These are phyloP conservation scores for Diachasmimorpha longicaudata DNA, from an alignment of 1,140 invertebrate genomes.

Conservation along the genomic window DNA sequence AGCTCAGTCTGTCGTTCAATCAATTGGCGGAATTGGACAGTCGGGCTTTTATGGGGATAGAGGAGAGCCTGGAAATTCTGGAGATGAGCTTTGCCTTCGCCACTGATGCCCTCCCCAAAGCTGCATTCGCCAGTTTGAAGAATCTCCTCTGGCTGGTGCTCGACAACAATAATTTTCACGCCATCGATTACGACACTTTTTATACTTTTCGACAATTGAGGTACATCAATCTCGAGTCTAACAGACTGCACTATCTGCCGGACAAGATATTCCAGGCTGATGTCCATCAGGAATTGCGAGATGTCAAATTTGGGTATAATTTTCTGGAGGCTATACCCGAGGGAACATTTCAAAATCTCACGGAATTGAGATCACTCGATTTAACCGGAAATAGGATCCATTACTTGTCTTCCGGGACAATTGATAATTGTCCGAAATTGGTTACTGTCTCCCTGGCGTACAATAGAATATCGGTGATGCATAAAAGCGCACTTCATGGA, in stretches of 20 bases:
- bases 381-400: conserved; percentile 56
- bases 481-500: conserved; percentile 74
- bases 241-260: conserved; percentile 72
- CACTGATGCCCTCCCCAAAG: conserved; percentile 77
- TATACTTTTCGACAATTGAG: conserved; percentile 75
- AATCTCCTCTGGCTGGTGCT: conserved; percentile 83
- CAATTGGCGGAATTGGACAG: conserved; percentile 79
- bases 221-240: conserved; percentile 87
- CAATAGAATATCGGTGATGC: conserved; percentile 72
- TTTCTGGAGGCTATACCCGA: conserved; percentile 73
- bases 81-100: conserved; percentile 86
- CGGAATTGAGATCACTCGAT: conserved; percentile 53
- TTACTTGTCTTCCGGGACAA: conserved; percentile 39
- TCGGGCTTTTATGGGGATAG: conserved; percentile 76
- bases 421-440: conserved; percentile 54
- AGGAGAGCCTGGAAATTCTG: conserved; percentile 77
- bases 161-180: conserved; percentile 86
- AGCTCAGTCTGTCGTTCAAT: conserved; percentile 89
- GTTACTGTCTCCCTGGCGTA: conserved; percentile 57
- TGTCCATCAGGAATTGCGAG: conserved; percentile 75
- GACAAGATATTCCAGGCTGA: conserved; percentile 71
- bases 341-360: conserved; percentile 74
- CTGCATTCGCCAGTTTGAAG: conserved; percentile 72
- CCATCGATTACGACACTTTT: conserved; percentile 67
- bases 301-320: conserved; percentile 77